Evolutionary conservation across 2,113 vertebrate species (phyloP).

Genomic region (Crotalus horridus): DNA sequence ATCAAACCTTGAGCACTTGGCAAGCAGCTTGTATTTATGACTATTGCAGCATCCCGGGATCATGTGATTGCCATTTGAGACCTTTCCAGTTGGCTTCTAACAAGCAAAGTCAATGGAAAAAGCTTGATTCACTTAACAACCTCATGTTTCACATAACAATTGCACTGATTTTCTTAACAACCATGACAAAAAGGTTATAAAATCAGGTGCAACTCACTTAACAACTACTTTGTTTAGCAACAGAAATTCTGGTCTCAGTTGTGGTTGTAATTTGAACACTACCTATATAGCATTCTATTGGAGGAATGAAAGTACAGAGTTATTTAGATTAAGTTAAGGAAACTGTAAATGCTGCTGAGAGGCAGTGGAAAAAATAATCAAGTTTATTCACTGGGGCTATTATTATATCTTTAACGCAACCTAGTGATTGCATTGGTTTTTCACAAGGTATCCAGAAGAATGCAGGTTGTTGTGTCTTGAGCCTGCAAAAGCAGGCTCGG

Average conservation of each 20-base stretch:
- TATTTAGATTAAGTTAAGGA: not conserved
- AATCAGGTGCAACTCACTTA: not conserved
- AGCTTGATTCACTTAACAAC: not conserved
- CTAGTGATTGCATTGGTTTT: not conserved
- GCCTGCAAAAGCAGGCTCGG: no score
- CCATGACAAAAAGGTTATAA: not conserved
- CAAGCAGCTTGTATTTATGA: not conserved
- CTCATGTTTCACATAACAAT: not conserved
- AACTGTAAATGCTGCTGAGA: not conserved
- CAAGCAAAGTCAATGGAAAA: not conserved
- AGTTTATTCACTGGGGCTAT: not conserved
- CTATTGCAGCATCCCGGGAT: not conserved
- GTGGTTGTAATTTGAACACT: not conserved
- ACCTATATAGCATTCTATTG: not conserved
- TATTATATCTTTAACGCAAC: not conserved
- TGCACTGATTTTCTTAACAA: not conserved
- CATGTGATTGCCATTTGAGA: not conserved
- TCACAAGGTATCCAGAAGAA: not conserved
- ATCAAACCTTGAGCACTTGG: not conserved
- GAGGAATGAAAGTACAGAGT: not conserved
- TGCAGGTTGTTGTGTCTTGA: not conserved
- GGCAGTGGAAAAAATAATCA: not conserved
- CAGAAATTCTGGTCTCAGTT: not conserved
- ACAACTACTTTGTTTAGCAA: not conserved
- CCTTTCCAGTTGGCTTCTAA: not conserved